Base-by-base conservation (phyloP, 2,888 invertebrate genomes). In the Tenthredo distinguenda region DNA sequence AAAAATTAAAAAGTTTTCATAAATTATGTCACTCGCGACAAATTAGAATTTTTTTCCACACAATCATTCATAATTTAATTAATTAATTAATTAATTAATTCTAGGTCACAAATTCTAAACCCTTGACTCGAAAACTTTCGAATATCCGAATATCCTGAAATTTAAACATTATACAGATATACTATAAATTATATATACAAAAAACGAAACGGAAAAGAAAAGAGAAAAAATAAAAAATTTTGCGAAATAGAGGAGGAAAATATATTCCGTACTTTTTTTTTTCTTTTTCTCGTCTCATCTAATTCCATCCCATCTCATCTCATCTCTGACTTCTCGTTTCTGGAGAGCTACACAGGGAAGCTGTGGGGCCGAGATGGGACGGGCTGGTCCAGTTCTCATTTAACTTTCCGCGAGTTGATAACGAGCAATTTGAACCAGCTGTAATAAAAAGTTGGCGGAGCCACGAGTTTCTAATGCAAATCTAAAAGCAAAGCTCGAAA, bases 401-500 rank as follows among this genome's bases (percentile, higher is more conserved):
- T 86, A 88, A 88, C 88, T 89, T 89, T 86, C 47, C 85, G 74
- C 40, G 40, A 71, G 79, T 34, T 68, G 68, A 82, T 83, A 88
- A 87, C 85, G 87, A 84, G 87, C 86, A 87, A 89, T 88, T 89
- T 74, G 85, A 86, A 86, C 65, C 72, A 74, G 72, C 72, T 74
- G 86, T 87, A 86, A 86, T 89, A 87, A 86, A 87, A 81, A 65
- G 58, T 81, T 65, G 6, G 21, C 21, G 31, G 21, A 18, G n/a
- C 26, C 58, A 62, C 65, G 81, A 65, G 62, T n/a, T 81, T 62
- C 81, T 65, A 65, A 81, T 81, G 81, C 81, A 65, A 65, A 37
- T 40, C 62, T 81, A 43, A 81, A 40, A 83, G 83, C 68, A 81
- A 40, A 83, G 83, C 68, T 31, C 34, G n/a, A 81, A 62, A 55